Evolutionary conservation across 2,888 invertebrate genomes (phyloP).

Genomic region (Ormyrus nitidulus): DNA sequence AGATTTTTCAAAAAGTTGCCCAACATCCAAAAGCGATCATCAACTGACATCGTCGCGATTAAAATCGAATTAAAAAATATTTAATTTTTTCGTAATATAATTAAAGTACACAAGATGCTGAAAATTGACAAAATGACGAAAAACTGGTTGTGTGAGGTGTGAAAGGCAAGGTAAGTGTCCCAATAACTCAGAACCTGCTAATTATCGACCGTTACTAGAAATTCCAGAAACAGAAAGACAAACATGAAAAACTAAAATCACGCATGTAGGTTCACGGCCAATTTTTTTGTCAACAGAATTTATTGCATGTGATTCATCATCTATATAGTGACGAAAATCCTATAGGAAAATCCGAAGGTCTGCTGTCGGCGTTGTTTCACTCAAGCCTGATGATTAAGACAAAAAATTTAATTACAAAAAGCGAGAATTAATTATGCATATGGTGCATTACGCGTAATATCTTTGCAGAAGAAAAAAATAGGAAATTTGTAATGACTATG

Average conservation of each 20-base stretch:
- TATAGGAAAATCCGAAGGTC: too few relatives aligned
- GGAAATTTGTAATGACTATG: too few relatives aligned
- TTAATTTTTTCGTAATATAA: background rate
- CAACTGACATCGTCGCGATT: background rate
- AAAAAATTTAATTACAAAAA: too few relatives aligned
- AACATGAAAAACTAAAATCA: conserved; percentile 13
- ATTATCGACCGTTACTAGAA: conserved; percentile 48
- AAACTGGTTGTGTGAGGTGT: conserved; percentile 34
- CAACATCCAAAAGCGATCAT: background rate
- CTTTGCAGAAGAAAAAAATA: too few relatives aligned
- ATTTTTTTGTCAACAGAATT: conserved; percentile 8
- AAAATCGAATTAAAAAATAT: background rate
- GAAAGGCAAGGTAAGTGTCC: conserved; percentile 52
- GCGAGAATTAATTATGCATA: too few relatives aligned
- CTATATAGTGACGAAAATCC: background rate
- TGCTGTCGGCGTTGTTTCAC: too few relatives aligned
- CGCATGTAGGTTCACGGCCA: conserved; percentile 39
- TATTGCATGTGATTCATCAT: background rate
- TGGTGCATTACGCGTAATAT: too few relatives aligned
- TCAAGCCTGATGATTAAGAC: too few relatives aligned
- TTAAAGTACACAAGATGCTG: background rate
- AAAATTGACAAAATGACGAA: conserved; percentile 32
- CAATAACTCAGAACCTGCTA: conserved; percentile 47
- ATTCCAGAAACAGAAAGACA: conserved; percentile 35
- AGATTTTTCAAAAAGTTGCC: background rate